Conservation (phyloP, 2,113 vertebrate species). For the Thermophis baileyi region DNA sequence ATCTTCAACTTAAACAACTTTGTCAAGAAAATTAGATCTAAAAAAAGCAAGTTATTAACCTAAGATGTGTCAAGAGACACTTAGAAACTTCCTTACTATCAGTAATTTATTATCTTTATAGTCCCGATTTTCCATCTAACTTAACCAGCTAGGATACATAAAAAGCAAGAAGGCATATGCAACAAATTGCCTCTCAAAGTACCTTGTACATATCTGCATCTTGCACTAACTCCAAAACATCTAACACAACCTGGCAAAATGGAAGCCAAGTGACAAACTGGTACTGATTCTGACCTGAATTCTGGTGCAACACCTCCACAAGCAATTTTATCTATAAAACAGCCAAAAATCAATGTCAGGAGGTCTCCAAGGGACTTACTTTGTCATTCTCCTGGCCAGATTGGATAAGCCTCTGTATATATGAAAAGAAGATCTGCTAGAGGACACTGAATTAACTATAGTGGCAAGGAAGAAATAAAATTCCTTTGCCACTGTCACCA, state of each 20-base stretch:
- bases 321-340: background rate
- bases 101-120: background rate
- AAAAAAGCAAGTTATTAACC: background rate
- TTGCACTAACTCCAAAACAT: background rate
- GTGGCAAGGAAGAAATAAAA: background rate
- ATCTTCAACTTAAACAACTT: background rate
- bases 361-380: background rate
- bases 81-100: background rate
- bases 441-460: background rate
- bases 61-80: background rate
- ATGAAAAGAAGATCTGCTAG: background rate
- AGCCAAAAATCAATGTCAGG: background rate
- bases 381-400: background rate
- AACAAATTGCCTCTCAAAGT: background rate
- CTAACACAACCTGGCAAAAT: background rate
- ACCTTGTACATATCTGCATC: background rate
- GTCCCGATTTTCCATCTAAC: background rate
- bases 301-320: background rate
- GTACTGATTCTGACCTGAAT: background rate
- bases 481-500: background rate
- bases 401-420: background rate
- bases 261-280: background rate
- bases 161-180: background rate
- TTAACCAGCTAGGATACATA: background rate
- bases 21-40: background rate